These are phyloP conservation scores for Caenorhabditis sulstoni DNA, from an alignment of 2,888 invertebrate genomes.

Conservation along the genomic window DNA sequence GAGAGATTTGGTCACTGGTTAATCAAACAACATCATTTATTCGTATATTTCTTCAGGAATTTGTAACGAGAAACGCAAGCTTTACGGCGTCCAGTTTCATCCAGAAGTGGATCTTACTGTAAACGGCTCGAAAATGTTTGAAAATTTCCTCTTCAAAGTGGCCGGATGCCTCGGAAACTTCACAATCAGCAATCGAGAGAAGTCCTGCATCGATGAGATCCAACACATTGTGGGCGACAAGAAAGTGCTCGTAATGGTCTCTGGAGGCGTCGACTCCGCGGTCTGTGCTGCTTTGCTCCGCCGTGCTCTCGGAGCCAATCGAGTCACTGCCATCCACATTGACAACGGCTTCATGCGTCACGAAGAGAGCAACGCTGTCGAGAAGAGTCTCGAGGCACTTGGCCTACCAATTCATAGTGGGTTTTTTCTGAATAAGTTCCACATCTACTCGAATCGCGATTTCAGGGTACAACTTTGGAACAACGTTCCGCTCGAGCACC, in stretches of 20 bases:
- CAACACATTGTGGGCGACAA: conserved; percentile 90
- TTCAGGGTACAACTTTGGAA: conserved; percentile 74
- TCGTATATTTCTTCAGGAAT: conserved; percentile 84
- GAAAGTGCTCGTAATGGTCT: conserved; percentile 90
- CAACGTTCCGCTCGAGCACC: conserved; percentile 71
- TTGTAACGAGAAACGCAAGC: conserved; percentile 90
- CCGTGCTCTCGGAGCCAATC: conserved; percentile 88
- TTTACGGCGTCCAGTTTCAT: conserved; percentile 98
- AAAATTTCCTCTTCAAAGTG: conserved; percentile 87
- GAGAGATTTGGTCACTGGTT: conserved; percentile 1
- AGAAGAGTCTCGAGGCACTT: conserved; percentile 70
- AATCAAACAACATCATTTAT: conserved; percentile 15
- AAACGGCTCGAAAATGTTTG: conserved; percentile 84
- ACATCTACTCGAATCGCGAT: background rate
- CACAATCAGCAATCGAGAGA: conserved; percentile 91
- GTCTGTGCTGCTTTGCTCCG: conserved; percentile 96
- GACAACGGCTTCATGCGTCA: conserved; percentile 96
- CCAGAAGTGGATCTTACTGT: conserved; percentile 95
- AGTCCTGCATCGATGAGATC: conserved; percentile 93
- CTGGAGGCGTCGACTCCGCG: conserved; percentile 99
- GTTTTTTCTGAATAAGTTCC: conserved; percentile 66
- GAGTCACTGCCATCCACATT: conserved; percentile 94
- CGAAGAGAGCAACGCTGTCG: conserved; percentile 91
- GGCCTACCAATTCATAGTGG: conserved; percentile 71
- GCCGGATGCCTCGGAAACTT: conserved; percentile 87